Conservation (phyloP, 2,888 invertebrate genomes). For the Elysia crispata region DNA sequence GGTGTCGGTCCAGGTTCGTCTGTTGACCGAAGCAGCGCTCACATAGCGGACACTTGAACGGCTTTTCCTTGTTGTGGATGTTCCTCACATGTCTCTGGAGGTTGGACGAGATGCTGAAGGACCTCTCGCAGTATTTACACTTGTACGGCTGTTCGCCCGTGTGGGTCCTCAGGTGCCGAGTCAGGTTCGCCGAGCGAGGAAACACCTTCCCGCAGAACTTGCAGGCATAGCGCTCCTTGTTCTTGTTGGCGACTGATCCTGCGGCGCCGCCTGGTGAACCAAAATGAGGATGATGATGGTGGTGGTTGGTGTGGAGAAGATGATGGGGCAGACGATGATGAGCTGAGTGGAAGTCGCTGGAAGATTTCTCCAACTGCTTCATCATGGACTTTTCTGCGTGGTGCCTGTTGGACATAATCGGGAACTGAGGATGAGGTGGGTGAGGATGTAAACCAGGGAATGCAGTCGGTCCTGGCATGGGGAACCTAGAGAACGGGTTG, state of each 20-base stretch:
- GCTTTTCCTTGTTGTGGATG: constrained; percentile 96
- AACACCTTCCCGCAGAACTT: constrained; percentile 97
- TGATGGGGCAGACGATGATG: constrained; percentile 31
- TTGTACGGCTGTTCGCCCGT: constrained; percentile 88
- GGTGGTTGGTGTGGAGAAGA: constrained; percentile 24
- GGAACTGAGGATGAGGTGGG: constrained; percentile 45
- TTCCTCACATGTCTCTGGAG: constrained; percentile 96
- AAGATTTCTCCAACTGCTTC: constrained; percentile 57
- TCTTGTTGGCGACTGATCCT: constrained; percentile 34
- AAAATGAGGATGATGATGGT: constrained; percentile 35
- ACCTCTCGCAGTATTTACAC: constrained; percentile 97
- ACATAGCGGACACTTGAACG: constrained; percentile 96
- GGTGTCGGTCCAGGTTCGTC: constrained; percentile 97
- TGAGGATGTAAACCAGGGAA: constrained; percentile 59
- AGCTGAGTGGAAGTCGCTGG: constrained; percentile 21
- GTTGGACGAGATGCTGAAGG: constrained; percentile 98
- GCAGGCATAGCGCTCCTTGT: constrained; percentile 87
- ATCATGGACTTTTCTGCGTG: constrained; percentile 60
- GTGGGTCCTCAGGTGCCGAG: constrained; percentile 96
- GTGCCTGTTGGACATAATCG: constrained; percentile 58
- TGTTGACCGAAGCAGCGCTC: constrained; percentile 99
- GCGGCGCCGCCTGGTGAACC: constrained; percentile 30
- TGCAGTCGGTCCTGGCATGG: constrained; percentile 63
- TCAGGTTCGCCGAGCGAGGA: constrained; percentile 95
- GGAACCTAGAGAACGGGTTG: constrained; percentile 63